Evolutionary conservation across 2,888 invertebrate genomes (phyloP).

Genomic region (Adelphocoris suturalis): DNA sequence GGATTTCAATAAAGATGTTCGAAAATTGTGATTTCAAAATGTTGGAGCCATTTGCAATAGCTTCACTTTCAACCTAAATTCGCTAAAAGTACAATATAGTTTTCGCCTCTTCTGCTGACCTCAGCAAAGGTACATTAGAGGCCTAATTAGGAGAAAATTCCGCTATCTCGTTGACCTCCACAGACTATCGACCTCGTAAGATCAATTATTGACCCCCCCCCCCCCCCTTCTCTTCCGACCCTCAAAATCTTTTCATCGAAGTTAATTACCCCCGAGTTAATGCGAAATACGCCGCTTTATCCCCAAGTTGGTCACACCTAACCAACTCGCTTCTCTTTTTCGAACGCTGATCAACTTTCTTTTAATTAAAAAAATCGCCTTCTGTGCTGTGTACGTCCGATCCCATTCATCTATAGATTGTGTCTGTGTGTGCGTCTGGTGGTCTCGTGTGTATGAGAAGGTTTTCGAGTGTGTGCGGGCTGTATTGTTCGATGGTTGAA

Average conservation of each 20-base stretch:
- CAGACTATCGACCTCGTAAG: background rate
- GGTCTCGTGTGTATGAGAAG: background rate
- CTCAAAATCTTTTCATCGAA: background rate
- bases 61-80: too few relatives aligned
- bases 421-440: background rate
- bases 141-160: background rate
- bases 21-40: too few relatives aligned
- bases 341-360: constrained; percentile 5
- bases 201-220: background rate
- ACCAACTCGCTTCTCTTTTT: too few relatives aligned
- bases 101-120: too few relatives aligned
- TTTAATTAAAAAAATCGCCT: constrained; percentile 1
- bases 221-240: background rate
- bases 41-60: too few relatives aligned
- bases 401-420: background rate
- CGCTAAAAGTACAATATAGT: too few relatives aligned
- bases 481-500: background rate
- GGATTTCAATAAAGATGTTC: too few relatives aligned
- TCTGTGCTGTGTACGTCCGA: background rate
- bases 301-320: background rate
- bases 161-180: background rate
- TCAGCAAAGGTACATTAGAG: too few relatives aligned
- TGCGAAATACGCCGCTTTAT: background rate
- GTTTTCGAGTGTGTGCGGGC: background rate
- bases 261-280: background rate